Evolutionary conservation across 2,888 invertebrate species (phyloP).

Genomic region (Polymixis flavicincta): DNA sequence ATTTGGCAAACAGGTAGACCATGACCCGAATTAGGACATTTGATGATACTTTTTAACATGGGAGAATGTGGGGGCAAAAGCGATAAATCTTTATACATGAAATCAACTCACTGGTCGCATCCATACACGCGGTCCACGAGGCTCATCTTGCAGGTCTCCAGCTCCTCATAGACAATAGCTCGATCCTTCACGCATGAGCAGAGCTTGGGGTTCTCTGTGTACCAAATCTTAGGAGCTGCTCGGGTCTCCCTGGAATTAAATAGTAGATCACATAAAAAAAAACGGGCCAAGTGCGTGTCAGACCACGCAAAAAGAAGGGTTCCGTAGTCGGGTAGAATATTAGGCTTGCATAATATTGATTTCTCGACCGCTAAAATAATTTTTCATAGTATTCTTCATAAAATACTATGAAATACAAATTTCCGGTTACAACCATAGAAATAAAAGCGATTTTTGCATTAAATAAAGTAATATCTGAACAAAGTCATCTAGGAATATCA

Average conservation of each 20-base stretch:
- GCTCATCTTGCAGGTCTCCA: slow-evolving; percentile 84
- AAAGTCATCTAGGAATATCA: too few relatives aligned
- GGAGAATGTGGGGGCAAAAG: not conserved
- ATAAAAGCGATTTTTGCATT: too few relatives aligned
- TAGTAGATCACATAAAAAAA: not conserved
- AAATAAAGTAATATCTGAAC: too few relatives aligned
- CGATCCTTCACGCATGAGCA: slow-evolving; percentile 87
- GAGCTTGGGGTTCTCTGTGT: slow-evolving; percentile 80
- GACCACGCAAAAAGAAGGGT: not conserved
- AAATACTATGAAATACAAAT: too few relatives aligned
- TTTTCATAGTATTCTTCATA: too few relatives aligned
- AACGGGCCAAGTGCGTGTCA: not conserved
- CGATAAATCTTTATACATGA: not conserved
- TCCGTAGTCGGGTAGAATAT: not conserved
- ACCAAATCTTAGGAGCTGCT: slow-evolving; percentile 81
- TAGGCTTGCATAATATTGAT: not conserved
- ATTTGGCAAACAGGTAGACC: not conserved
- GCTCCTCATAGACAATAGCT: slow-evolving; percentile 81
- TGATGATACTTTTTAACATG: not conserved
- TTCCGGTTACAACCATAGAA: too few relatives aligned
- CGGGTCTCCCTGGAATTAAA: slow-evolving; percentile 80
- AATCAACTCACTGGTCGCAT: slow-evolving; percentile 82
- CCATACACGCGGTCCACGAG: slow-evolving; percentile 84
- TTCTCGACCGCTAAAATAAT: too few relatives aligned
- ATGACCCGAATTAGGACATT: not conserved